These are phyloP conservation scores for Sphyrna mokarran DNA, from an alignment of 2,113 vertebrate species.

Conservation along the genomic window DNA sequence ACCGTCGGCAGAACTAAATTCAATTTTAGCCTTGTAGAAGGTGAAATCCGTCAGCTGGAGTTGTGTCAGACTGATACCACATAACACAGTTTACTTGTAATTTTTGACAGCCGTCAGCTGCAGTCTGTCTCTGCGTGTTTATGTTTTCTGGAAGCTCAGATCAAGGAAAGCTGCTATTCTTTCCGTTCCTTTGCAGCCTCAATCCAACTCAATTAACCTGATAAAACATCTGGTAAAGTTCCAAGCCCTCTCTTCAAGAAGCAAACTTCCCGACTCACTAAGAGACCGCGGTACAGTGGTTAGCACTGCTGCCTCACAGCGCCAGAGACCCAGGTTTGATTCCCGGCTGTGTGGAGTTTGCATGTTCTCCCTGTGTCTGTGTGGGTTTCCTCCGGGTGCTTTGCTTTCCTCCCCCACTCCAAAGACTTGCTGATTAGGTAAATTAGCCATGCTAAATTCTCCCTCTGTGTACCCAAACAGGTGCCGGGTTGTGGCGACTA, in stretches of 20 bases:
- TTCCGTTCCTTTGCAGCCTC: not conserved
- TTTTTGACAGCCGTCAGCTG: conserved; percentile 19
- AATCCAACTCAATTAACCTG: not conserved
- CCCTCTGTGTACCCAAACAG: too few species aligned
- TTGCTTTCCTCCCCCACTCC: too few species aligned
- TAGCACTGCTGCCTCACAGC: too few species aligned
- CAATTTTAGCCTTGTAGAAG: conserved; percentile 25
- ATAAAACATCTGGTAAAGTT: not conserved
- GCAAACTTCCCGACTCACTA: not conserved
- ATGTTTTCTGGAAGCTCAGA: not conserved
- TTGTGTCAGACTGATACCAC: not conserved
- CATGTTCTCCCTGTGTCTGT: too few species aligned
- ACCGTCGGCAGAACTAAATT: not conserved
- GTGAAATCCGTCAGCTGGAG: not conserved
- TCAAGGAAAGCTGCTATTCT: not conserved
- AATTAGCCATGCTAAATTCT: too few species aligned
- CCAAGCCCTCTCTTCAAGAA: not conserved
- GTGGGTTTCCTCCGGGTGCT: too few species aligned
- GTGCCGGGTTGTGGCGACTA: too few species aligned
- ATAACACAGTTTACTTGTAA: not conserved
- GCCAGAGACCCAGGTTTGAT: too few species aligned
- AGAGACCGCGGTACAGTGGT: too few species aligned
- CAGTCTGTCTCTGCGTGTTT: not conserved
- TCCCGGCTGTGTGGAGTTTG: too few species aligned
- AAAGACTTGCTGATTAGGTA: too few species aligned